Conservation (phyloP, 2,797 vertebrate genomes). For the Phaenicophaeus curvirostris region DNA sequence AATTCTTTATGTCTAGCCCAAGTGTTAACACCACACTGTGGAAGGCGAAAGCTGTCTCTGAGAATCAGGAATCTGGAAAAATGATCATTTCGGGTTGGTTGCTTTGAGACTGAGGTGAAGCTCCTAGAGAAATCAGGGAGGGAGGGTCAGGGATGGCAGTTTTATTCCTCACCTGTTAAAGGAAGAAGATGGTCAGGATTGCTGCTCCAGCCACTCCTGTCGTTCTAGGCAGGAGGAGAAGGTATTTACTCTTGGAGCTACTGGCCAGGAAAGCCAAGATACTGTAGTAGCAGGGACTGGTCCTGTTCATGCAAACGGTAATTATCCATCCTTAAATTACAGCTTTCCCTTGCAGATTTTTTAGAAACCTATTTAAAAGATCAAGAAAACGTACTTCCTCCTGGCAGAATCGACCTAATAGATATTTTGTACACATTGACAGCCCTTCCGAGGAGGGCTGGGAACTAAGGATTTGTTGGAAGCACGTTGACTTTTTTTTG, state of each 20-base stretch:
- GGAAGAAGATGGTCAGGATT: background rate
- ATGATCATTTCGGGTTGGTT: slow-evolving; percentile 72
- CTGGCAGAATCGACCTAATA: background rate
- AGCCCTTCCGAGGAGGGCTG: background rate
- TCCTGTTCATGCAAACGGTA: slow-evolving; percentile 37
- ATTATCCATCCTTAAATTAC: slow-evolving; percentile 30
- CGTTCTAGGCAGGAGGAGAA: background rate
- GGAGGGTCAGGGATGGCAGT: slow-evolving; percentile 62
- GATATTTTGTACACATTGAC: background rate
- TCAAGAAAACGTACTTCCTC: slow-evolving; percentile 11
- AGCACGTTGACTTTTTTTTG: background rate
- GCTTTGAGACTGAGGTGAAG: slow-evolving; percentile 78
- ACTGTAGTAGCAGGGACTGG: slow-evolving; percentile 6
- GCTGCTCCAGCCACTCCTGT: slow-evolving; percentile 1
- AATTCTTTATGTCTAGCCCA: slow-evolving; percentile 77
- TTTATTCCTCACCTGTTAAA: slow-evolving; percentile 50
- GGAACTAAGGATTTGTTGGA: background rate
- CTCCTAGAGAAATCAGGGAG: slow-evolving; percentile 63
- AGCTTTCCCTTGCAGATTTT: background rate
- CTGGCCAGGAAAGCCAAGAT: background rate
- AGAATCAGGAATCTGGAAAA: slow-evolving; percentile 80
- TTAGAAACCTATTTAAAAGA: slow-evolving; percentile 43
- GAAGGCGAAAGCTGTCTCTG: slow-evolving; percentile 71
- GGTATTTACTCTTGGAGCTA: background rate
- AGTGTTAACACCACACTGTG: slow-evolving; percentile 70